Percentiles rank a stretch among this genome's conserved stretches.
Conservation (phyloP, 2,888 invertebrate genomes). For the Acanthosepion esculentum region DNA sequence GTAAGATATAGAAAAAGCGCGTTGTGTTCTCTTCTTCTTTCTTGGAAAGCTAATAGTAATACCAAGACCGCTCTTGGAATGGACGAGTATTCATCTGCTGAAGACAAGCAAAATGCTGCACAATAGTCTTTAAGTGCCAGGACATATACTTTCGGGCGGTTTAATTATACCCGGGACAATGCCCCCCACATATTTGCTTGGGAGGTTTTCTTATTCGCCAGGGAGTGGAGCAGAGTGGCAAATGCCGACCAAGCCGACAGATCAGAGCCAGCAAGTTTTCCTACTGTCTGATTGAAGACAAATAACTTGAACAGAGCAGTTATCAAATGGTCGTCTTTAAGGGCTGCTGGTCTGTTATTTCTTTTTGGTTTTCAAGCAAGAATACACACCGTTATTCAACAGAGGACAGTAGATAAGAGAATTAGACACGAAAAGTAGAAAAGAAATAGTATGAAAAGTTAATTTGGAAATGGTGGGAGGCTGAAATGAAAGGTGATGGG, state of each 20-base stretch:
- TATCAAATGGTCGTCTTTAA: not conserved
- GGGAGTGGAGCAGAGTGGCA: constrained; percentile 37
- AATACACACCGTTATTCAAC: constrained; percentile 33
- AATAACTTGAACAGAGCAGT: constrained; percentile 25
- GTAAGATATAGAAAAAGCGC: not conserved
- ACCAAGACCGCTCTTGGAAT: not conserved
- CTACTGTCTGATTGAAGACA: constrained; percentile 33
- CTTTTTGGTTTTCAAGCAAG: constrained; percentile 35
- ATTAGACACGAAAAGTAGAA: not conserved
- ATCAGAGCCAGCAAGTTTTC: constrained; percentile 44
- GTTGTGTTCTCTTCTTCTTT: constrained; percentile 3
- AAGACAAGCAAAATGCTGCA: constrained; percentile 43
- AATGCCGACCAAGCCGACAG: not conserved
- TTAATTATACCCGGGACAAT: constrained; percentile 46
- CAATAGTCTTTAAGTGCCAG: constrained; percentile 45
- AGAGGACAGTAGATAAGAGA: not conserved
- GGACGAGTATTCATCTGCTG: constrained; percentile 24
- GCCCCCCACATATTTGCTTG: constrained; percentile 39
- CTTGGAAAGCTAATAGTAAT: constrained; percentile 4
- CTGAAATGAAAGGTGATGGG: not conserved
- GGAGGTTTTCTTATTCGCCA: not conserved
- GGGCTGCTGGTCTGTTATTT: constrained; percentile 39
- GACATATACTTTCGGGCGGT: constrained; percentile 42
- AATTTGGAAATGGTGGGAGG: not conserved
- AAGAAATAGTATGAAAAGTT: not conserved